Evolutionary conservation across 2,113 vertebrate genomes (phyloP), one percentile per base, ranked within the genome.

Genomic region (Gasterosteus aculeatus): DNA sequence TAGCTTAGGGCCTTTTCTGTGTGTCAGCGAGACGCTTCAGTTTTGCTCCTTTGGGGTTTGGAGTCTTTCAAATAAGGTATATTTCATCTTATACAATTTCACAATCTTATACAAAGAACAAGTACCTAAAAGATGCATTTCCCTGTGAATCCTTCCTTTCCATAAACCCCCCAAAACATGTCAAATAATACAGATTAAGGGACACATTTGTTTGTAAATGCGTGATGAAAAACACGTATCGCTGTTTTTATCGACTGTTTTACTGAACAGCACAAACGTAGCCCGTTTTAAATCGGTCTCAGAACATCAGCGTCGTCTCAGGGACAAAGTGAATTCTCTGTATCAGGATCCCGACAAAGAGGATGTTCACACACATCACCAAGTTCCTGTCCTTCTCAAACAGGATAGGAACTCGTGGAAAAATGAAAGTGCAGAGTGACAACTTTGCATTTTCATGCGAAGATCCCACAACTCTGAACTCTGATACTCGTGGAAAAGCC

Each of bases 351-450:
- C 12, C 15, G 11, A 19, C 12, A 51, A 19, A 82, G 47, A 75
- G 41, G 38, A 77, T 58, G 33, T 11, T 22, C 2, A 39, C 42
- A 74, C 1, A 10, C 33, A 9, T 60, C 5, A 62, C 59, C 3
- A 26, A 12, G 62, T 85, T 67, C 54, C 58, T 77, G 59, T 80
- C 10, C 67, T 64, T 61, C 33, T 10, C 10, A 73, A 62, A 82
- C 72, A 84, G 80, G 74, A 87, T 42, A 44, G 4, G 33, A 49
- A 65, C 14, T 39, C 16, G n/a, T 5, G 51, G 4, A 67, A 11
- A 14, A 72, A 19, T 18, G 53, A 54, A 49, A 58, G 38, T 46
- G 47, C 3, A 35, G 16, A 67, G 22, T 41, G 47, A 73, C 3
- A 46, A 4, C 4, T 53, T 57, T 0, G 1, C 38, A 4, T 10